phyloP scores from a whole-genome alignment of 2,113 vertebrate species.

The Columba janthina region DNA sequence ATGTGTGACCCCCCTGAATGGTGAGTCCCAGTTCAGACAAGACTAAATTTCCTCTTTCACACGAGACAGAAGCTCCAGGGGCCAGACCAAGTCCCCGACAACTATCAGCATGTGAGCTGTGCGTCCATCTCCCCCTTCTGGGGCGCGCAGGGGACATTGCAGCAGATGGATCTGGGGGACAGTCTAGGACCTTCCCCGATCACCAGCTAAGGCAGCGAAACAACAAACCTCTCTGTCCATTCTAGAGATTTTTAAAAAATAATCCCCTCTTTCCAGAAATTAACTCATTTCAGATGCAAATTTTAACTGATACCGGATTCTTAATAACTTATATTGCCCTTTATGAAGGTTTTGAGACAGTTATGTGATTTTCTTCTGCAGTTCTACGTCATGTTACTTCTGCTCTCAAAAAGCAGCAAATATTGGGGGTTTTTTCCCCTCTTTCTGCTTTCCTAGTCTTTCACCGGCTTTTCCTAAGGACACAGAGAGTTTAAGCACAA shows the following conservation, averaged over 20 bases:
- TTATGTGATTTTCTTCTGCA: not conserved
- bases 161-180: too few relatives aligned
- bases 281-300: not conserved
- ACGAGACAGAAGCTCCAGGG: not conserved
- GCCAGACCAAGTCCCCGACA: not conserved
- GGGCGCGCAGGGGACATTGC: accelerated
- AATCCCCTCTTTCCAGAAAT: not conserved
- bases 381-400: not conserved
- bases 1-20: accelerated
- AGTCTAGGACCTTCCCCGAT: accelerated
- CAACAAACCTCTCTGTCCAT: accelerated
- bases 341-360: not conserved
- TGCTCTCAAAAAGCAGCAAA: not conserved
- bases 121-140: not conserved
- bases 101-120: accelerated
- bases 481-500: not conserved
- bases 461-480: not conserved
- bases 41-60: not conserved
- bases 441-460: not conserved
- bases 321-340: not conserved
- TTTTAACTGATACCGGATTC: not conserved
- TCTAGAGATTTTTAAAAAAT: not conserved
- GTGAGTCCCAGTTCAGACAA: not conserved
- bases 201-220: not conserved
- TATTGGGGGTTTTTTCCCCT: not conserved